A percentile compares a stretch with the other conserved stretches of the same genome.
phyloP scores from a whole-genome alignment of 53 echinoderm and acorn worm species.

The Apostichopus leukothele region DNA sequence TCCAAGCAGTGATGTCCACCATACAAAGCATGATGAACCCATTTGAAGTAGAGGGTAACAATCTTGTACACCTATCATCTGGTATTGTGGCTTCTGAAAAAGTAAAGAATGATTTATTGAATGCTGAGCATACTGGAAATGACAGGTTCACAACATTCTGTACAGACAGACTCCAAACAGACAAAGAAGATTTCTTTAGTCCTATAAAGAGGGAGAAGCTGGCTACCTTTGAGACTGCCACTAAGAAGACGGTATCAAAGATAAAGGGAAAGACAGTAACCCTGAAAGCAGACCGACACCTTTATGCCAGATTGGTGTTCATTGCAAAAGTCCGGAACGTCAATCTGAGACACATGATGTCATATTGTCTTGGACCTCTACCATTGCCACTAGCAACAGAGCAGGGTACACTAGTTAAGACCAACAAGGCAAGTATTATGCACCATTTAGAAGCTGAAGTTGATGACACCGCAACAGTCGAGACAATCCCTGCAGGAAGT shows the following conservation, averaged over 20 bases:
- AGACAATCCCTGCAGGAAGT: slow-evolving; percentile 6
- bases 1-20: slow-evolving; percentile 21
- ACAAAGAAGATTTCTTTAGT: no score
- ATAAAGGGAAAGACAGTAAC: slow-evolving; percentile 46
- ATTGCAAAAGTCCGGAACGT: slow-evolving; percentile 33
- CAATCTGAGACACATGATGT: slow-evolving; percentile 38
- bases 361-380: slow-evolving; percentile 17
- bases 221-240: background rate
- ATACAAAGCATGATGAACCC: slow-evolving; percentile 45
- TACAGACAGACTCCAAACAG: no score
- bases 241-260: background rate
- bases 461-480: slow-evolving; percentile 25
- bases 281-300: slow-evolving; percentile 50
- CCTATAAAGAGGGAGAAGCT: slow-evolving; percentile 41
- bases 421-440: slow-evolving; percentile 52
- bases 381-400: slow-evolving; percentile 45
- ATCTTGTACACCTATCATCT: slow-evolving; percentile 33
- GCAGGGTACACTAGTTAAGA: slow-evolving; percentile 50
- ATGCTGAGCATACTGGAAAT: background rate
- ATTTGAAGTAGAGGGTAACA: slow-evolving; percentile 35
- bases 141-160: no score
- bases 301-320: slow-evolving; percentile 53
- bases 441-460: slow-evolving; percentile 42
- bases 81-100: slow-evolving; percentile 32
- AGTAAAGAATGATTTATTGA: slow-evolving; percentile 10